Conservation (phyloP, 2,888 invertebrate species). For the Nemotelus nigrinus region DNA sequence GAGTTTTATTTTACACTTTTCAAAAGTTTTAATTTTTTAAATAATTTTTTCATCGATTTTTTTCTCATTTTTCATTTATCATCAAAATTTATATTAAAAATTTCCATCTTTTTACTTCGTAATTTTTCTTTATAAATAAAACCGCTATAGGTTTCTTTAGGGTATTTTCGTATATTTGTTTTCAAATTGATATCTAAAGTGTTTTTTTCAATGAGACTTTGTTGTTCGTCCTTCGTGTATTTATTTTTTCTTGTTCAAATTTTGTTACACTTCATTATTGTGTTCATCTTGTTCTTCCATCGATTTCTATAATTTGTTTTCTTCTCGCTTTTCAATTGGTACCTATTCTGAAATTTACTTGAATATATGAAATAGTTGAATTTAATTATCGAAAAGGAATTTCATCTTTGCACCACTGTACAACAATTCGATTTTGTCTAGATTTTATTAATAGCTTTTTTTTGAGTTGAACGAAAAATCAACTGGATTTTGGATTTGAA, state of each 20-base stretch:
- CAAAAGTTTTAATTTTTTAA: conserved; percentile 35
- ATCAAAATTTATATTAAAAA: conserved; percentile 45
- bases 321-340: conserved; percentile 39
- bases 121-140: conserved; percentile 42
- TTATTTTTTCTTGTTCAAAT: conserved; percentile 14
- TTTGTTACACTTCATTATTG: background rate
- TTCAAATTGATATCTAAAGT: conserved; percentile 43
- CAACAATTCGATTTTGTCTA: background rate
- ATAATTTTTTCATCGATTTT: conserved; percentile 37
- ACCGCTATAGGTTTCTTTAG: conserved; percentile 38
- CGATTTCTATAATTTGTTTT: background rate
- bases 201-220: conserved; percentile 6
- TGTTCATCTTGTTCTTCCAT: no score
- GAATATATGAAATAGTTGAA: conserved; percentile 36
- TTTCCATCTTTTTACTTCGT: conserved; percentile 40
- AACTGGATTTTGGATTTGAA: conserved; percentile 12
- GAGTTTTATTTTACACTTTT: conserved; percentile 42
- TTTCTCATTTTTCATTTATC: conserved; percentile 37
- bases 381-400: conserved; percentile 33
- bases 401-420: conserved; percentile 41
- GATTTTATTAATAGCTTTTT: background rate
- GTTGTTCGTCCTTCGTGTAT: conserved; percentile 7
- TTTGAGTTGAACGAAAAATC: background rate
- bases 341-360: conserved; percentile 34
- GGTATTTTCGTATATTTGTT: conserved; percentile 42